Percentiles rank a stretch among this genome's conserved stretches.
These are phyloP conservation scores for Meandrusa payeni DNA, from an alignment of 2,888 invertebrate genomes.

Conservation along the genomic window DNA sequence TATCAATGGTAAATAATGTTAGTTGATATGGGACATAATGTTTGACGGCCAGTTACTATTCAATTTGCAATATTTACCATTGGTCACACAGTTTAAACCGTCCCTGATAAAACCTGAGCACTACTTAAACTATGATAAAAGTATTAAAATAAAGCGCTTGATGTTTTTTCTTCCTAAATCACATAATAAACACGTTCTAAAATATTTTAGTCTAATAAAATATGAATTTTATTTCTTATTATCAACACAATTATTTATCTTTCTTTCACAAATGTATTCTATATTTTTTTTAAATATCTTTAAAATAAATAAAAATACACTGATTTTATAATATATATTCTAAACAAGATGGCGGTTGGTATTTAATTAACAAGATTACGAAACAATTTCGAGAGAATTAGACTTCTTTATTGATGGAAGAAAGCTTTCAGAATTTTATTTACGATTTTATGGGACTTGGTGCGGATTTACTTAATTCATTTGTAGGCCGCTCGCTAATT, in stretches of 20 bases:
- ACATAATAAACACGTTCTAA: constrained; percentile 25
- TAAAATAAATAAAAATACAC: too few relatives aligned
- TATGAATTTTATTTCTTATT: too few relatives aligned
- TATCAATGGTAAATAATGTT: constrained; percentile 50
- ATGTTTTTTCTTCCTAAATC: constrained; percentile 24
- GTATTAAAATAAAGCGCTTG: constrained; percentile 29
- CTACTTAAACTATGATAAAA: constrained; percentile 47
- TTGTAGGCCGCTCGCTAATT: constrained; percentile 33
- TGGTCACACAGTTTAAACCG: constrained; percentile 49
- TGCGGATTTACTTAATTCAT: constrained; percentile 46
- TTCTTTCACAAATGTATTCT: too few relatives aligned
- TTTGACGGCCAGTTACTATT: not conserved
- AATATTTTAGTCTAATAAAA: too few relatives aligned
- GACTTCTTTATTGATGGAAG: constrained; percentile 34
- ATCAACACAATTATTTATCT: too few relatives aligned
- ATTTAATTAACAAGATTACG: constrained; percentile 11
- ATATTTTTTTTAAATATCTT: too few relatives aligned
- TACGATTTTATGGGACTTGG: constrained; percentile 46
- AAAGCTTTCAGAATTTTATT: constrained; percentile 39
- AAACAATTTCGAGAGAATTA: constrained; percentile 19
- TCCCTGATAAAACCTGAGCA: constrained; percentile 76
- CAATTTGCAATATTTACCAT: constrained; percentile 41
- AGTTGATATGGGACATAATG: constrained; percentile 13
- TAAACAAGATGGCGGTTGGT: too few relatives aligned
- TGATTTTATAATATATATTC: too few relatives aligned